Conservation (phyloP, 2,113 vertebrate genomes). For the Chamaea fasciata region DNA sequence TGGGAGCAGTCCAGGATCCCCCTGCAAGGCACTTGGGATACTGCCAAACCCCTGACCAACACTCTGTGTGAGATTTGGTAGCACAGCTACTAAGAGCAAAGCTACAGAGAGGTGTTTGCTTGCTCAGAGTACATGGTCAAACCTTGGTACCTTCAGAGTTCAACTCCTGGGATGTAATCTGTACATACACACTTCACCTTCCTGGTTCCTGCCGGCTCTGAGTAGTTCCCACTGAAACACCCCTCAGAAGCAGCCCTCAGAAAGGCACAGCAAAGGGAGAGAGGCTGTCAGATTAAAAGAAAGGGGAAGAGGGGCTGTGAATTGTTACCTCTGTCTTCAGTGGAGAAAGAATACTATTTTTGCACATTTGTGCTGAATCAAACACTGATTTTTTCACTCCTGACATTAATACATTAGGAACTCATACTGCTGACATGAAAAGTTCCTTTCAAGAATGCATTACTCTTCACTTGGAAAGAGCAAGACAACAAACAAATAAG, state of each 20-base stretch:
- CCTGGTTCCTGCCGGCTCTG: not conserved
- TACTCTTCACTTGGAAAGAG: not conserved
- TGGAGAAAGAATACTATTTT: not conserved
- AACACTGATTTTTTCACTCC: not conserved
- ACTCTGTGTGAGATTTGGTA: not conserved
- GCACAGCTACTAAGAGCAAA: not conserved
- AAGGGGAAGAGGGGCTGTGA: not conserved
- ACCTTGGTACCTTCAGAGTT: not conserved
- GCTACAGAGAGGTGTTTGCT: not conserved
- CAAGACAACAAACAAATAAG: not conserved
- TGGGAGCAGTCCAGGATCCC: not conserved
- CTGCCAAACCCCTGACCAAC: not conserved
- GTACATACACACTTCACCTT: not conserved
- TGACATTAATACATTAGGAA: not conserved
- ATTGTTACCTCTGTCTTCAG: not conserved
- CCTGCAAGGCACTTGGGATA: not conserved
- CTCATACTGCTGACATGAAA: not conserved
- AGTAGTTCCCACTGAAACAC: not conserved
- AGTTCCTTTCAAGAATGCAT: not conserved
- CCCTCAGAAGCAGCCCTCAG: not conserved
- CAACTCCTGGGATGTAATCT: not conserved
- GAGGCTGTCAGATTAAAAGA: not conserved
- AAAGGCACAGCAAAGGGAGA: not conserved
- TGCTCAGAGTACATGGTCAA: not conserved
- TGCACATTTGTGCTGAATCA: not conserved